These are phyloP conservation scores for Proisotoma minuta DNA, from an alignment of 2,888 invertebrate species.

Conservation along the genomic window DNA sequence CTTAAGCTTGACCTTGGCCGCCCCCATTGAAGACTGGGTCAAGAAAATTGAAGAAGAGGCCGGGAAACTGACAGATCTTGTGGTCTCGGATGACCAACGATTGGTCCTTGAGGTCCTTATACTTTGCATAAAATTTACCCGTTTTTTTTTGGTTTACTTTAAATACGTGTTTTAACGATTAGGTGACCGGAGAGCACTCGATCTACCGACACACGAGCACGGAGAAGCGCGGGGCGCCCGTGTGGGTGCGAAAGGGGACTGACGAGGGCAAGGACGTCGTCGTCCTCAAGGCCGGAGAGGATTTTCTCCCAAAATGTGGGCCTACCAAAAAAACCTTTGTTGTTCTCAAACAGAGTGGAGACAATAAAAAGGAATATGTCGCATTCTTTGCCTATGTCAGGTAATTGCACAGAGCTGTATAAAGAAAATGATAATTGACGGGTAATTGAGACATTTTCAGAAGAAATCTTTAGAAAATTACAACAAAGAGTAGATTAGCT, in stretches of 20 bases:
- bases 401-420: background rate
- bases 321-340: background rate
- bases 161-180: too few species aligned
- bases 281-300: conserved; percentile 4
- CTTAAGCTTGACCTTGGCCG: too few species aligned
- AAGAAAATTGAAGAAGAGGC: background rate
- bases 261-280: conserved; percentile 8
- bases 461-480: too few species aligned
- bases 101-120: too few species aligned
- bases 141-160: too few species aligned
- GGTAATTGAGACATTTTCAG: too few species aligned
- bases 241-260: background rate
- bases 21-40: too few species aligned
- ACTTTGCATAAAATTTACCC: too few species aligned
- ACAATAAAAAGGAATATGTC: background rate
- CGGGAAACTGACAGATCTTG: background rate
- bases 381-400: conserved; percentile 1
- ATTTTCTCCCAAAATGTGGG: background rate
- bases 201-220: background rate
- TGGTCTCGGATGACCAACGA: background rate
- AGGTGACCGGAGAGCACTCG: background rate
- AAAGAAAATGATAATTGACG: too few species aligned
- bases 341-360: background rate
- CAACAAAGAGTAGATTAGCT: too few species aligned
- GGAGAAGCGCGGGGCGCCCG: background rate